Evolutionary conservation across 2,113 vertebrate genomes (phyloP).

Genomic region (Butastur rufipennis): DNA sequence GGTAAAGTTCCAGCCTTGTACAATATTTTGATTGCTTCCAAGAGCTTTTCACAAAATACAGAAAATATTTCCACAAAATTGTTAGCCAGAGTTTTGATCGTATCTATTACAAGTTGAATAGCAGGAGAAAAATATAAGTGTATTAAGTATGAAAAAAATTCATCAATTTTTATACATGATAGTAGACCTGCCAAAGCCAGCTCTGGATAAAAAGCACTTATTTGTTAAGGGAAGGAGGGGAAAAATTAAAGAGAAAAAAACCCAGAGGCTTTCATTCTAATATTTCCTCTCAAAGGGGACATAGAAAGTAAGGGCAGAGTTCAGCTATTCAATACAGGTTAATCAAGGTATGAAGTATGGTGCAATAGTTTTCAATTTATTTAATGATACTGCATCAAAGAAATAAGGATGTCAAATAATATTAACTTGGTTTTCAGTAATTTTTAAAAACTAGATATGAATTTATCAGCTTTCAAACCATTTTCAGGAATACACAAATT

Average conservation of each 20-base stretch:
- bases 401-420: neutral
- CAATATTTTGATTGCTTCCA: constrained; percentile 70
- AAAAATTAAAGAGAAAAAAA: neutral
- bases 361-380: neutral
- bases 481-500: neutral
- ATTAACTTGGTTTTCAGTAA: neutral
- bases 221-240: neutral
- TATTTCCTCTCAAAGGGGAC: neutral
- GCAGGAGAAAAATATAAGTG: neutral
- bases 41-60: constrained; percentile 61
- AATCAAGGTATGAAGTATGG: neutral
- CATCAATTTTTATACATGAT: neutral
- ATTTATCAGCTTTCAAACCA: neutral
- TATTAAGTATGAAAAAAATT: neutral
- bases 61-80: constrained; percentile 42
- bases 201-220: neutral
- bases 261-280: neutral
- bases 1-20: constrained; percentile 69
- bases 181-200: neutral
- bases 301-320: neutral
- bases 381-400: neutral
- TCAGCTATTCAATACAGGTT: neutral
- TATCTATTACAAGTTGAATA: neutral
- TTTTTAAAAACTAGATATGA: neutral
- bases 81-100: neutral